Evolutionary conservation across 2,797 vertebrate genomes (phyloP).

Genomic region (Emydoidea blandingii): DNA sequence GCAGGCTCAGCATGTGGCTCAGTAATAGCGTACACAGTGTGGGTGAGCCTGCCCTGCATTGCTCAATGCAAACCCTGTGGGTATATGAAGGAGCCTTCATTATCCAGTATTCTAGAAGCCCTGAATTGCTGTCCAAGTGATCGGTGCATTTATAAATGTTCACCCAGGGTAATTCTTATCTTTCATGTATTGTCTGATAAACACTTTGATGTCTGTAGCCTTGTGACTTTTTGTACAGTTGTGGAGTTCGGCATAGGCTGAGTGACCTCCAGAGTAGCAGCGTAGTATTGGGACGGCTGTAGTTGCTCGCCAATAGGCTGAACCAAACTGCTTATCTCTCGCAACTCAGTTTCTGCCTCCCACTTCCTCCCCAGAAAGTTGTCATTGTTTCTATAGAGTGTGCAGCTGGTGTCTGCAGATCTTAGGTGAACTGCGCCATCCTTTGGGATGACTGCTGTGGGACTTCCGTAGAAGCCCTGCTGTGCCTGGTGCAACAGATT

Average conservation of each 20-base stretch:
- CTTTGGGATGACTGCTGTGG: background rate
- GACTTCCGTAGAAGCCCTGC: background rate
- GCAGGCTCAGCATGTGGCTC: background rate
- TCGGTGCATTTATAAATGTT: background rate
- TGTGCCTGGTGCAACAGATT: background rate
- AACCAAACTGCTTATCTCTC: background rate
- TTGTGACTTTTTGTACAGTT: background rate
- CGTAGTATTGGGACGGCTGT: accelerated
- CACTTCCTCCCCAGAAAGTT: background rate
- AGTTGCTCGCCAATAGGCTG: background rate
- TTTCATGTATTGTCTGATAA: background rate
- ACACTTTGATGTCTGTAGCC: background rate
- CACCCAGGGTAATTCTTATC: background rate
- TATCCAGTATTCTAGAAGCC: background rate
- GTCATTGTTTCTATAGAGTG: background rate
- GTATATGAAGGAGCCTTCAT: background rate
- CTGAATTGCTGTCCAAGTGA: background rate
- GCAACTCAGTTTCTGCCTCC: background rate
- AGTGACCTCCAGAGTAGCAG: background rate
- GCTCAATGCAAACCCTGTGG: background rate
- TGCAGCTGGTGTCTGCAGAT: background rate
- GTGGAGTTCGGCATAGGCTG: background rate
- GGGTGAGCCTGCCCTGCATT: background rate
- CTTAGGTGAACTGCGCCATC: background rate
- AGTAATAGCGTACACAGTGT: background rate